Evolutionary conservation across 2,113 vertebrate genomes (phyloP).

Genomic region (Proteles cristata): DNA sequence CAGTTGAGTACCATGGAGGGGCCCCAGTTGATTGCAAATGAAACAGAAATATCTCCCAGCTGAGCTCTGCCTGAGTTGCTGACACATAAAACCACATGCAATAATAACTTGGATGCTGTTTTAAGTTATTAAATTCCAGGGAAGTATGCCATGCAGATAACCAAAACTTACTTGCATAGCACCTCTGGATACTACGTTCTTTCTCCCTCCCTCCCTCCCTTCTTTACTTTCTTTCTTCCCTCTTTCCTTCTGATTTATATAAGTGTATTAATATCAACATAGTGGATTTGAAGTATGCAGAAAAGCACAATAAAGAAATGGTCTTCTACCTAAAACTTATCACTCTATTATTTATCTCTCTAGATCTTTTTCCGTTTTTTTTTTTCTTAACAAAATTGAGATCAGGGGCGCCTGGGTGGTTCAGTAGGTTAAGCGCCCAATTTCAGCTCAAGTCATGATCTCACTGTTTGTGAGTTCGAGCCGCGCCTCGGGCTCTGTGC

Average conservation of each 20-base stretch:
- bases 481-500: too few relatives aligned
- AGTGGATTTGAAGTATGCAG: background rate
- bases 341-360: background rate
- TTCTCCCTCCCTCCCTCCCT: background rate
- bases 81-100: background rate
- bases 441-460: too few relatives aligned
- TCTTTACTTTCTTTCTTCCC: background rate
- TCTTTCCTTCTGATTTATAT: background rate
- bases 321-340: background rate
- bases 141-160: background rate
- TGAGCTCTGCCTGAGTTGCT: background rate
- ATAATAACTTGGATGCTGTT: background rate
- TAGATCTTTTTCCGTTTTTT: background rate
- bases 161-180: background rate
- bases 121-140: background rate
- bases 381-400: slow-evolving; percentile 1
- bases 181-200: background rate
- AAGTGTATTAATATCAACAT: background rate
- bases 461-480: too few relatives aligned
- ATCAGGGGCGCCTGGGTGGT: too few relatives aligned
- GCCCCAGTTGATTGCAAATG: accelerated
- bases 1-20: background rate
- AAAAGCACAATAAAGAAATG: background rate
- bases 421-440: too few relatives aligned
- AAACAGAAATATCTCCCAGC: background rate